Evolutionary conservation across 2,888 invertebrate species (phyloP), one percentile per base, ranked within the genome.

Genomic region (Stenotaenia linearis): DNA sequence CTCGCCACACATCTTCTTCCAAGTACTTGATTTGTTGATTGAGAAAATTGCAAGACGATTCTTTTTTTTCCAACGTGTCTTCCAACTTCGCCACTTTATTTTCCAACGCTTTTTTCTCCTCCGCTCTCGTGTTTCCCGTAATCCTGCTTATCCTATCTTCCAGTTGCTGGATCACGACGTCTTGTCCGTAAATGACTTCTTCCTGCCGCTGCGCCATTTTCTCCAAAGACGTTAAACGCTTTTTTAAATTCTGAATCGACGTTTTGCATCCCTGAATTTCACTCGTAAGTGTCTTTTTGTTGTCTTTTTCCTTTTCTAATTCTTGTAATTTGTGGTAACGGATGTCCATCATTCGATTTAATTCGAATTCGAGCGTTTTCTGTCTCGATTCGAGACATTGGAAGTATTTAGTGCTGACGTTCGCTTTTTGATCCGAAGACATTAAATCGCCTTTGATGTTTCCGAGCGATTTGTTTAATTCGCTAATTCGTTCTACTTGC

Each of bases 311-410:
- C 76, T 12, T 76, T 12, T 76, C 76, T 32, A 76, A 9, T 76
- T 76, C 76, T 76, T 76, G 76, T 28, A 30, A n/a, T 76, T 76
- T 76, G 15, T n/a, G 76, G 28, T 76, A 76, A 7, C 76, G 76
- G 6, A 32, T n/a, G n/a, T 76, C 76, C 35, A 76, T 32, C 76
- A 76, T 32, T 21, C 32, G 35, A 32, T 76, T 25, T 18, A 76
- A 6, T n/a, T 76, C 76, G 15, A 30, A 32, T 32, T 76, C 76
- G 4, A 76, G 15, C 4, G 23, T 76, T 35, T 32, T 76, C 10
- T 28, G 35, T 9, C 76, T 25, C 10, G n/a, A 30, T 76, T 76
- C 76, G 5, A 12, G 6, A 32, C 32, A 25, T 35, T 76, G 76
- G 15, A 76, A 45, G 18, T 45, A 45, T 45, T 45, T 45, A 15